Conservation (phyloP, 2,888 invertebrate species). For the Phoenoteleia sp. region DNA sequence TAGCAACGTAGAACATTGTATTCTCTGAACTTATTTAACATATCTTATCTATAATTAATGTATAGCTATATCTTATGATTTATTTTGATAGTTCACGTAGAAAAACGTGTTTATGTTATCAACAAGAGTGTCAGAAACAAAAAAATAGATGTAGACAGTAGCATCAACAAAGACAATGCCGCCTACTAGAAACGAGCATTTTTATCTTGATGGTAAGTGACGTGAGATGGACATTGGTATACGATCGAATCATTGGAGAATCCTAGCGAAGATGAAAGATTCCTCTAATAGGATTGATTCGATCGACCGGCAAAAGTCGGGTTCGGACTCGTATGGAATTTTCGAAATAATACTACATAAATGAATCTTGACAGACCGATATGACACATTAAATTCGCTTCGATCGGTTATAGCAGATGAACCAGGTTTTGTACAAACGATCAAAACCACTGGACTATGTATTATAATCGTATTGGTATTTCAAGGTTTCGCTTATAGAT, state of each 20-base stretch:
- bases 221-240: conserved; percentile 76
- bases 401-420: conserved; percentile 56
- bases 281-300: conserved; percentile 83
- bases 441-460: conserved; percentile 69
- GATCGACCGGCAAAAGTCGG: conserved; percentile 77
- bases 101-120: conserved; percentile 52
- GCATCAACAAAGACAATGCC: conserved; percentile 59
- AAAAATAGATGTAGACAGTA: conserved; percentile 66
- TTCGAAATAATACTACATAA: conserved; percentile 76
- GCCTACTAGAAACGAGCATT: conserved; percentile 66
- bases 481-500: conserved; percentile 60
- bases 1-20: neutral
- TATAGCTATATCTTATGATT: neutral
- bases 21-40: neutral
- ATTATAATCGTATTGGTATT: conserved; percentile 78
- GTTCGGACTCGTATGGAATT: conserved; percentile 77
- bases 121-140: conserved; percentile 49
- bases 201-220: conserved; percentile 76
- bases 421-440: conserved; percentile 37
- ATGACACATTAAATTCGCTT: conserved; percentile 75
- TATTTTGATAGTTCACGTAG: conserved; percentile 17
- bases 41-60: conserved; percentile 34
- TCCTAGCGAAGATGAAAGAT: conserved; percentile 79
- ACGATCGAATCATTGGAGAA: conserved; percentile 79
- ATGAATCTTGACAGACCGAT: conserved; percentile 79